These are phyloP conservation scores for Meta bourneti DNA, from an alignment of 2,888 invertebrate genomes.

Conservation along the genomic window DNA sequence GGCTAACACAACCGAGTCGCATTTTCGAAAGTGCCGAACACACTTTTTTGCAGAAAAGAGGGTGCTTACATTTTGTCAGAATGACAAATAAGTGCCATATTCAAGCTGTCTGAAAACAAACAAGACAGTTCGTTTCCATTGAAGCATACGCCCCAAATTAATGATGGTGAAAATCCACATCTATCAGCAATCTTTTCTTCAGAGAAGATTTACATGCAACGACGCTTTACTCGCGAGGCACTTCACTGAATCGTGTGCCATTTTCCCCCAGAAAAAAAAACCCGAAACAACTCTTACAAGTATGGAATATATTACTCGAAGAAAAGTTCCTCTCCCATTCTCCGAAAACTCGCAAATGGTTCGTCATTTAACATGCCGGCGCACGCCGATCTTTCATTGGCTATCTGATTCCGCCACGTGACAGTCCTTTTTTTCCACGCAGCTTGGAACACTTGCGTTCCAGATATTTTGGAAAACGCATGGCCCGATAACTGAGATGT, in stretches of 20 bases:
- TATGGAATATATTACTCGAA: slow-evolving; percentile 44
- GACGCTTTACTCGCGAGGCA: background rate
- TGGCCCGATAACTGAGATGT: slow-evolving; percentile 57
- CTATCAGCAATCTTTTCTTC: slow-evolving; percentile 28
- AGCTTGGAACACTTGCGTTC: slow-evolving; percentile 58
- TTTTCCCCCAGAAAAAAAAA: background rate
- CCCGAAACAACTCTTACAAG: slow-evolving; percentile 1
- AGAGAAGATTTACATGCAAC: slow-evolving; percentile 24
- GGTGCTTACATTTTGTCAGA: background rate
- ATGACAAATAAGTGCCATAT: background rate
- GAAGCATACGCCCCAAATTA: slow-evolving; percentile 22
- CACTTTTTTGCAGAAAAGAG: background rate
- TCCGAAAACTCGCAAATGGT: slow-evolving; percentile 41
- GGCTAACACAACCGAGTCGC: no score
- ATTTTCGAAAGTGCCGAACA: background rate
- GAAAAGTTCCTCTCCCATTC: slow-evolving; percentile 45
- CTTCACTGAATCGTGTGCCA: slow-evolving; percentile 2
- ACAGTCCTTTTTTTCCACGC: slow-evolving; percentile 53
- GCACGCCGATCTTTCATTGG: slow-evolving; percentile 55
- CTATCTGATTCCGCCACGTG: slow-evolving; percentile 54
- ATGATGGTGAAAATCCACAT: slow-evolving; percentile 54
- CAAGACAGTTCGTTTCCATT: slow-evolving; percentile 30
- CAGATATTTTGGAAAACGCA: slow-evolving; percentile 53
- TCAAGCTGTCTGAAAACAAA: slow-evolving; percentile 1
- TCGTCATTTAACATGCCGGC: slow-evolving; percentile 51